Conservation (phyloP, 2,113 vertebrate species). For the Kobus ellipsiprymnus region DNA sequence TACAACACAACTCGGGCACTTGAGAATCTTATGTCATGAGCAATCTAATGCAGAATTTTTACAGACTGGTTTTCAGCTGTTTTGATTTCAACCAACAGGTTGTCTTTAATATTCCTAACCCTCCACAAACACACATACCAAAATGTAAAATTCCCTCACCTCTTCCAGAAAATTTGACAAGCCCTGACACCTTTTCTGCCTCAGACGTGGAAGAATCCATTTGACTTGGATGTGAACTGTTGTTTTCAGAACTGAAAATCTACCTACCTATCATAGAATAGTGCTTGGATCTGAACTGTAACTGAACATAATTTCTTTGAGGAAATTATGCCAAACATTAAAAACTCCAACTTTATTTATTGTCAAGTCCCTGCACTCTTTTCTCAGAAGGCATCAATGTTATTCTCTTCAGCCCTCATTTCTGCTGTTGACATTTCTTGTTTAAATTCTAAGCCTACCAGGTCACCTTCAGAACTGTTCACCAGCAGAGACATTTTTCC, state of each 20-base stretch:
- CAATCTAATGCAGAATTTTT: neutral
- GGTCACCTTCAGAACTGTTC: slow-evolving; percentile 58
- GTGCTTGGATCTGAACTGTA: neutral
- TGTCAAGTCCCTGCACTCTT: neutral
- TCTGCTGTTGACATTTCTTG: slow-evolving; percentile 31
- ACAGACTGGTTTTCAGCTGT: neutral
- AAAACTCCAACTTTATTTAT: neutral
- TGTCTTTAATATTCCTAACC: neutral
- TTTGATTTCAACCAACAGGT: neutral
- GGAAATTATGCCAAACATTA: slow-evolving; percentile 23
- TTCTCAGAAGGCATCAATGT: slow-evolving; percentile 1
- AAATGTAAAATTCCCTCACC: neutral
- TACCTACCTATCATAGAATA: neutral
- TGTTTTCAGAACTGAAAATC: neutral
- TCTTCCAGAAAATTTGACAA: neutral
- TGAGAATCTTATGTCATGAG: neutral
- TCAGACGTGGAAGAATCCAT: neutral
- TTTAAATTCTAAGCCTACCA: slow-evolving; percentile 47
- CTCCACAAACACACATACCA: neutral
- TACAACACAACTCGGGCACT: neutral
- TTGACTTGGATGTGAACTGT: neutral
- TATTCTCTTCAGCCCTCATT: slow-evolving; percentile 1
- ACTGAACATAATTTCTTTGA: slow-evolving; percentile 23
- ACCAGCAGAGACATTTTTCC: neutral
- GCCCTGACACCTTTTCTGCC: neutral